Base-by-base conservation (phyloP, 2,888 invertebrate genomes). In the Tanytarsus gracilentus region DNA sequence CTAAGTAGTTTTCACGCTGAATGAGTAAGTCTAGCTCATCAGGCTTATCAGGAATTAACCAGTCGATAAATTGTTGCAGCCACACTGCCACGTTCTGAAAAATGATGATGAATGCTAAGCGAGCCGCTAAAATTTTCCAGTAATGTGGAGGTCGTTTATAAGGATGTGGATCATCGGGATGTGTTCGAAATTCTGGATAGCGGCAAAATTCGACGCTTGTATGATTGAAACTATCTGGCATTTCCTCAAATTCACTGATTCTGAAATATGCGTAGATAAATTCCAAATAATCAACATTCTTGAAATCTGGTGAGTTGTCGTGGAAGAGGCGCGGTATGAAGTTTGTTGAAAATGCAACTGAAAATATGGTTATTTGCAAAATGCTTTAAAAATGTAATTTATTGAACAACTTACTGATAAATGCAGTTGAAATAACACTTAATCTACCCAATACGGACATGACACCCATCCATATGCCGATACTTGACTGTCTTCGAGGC, bases 311-410 rank as follows among this genome's bases (percentile, higher is more conserved):
- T 11, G 60, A 60, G 11, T 23, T 16, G 5, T 63, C 68, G 69
- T 89, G 91, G 23, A 88, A 83, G 63, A 88, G 68, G 66, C 84
- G 81, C 16, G 89, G 89, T 67, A 91, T 86, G 68, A 88, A 84
- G 71, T 88, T 86, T 0, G 88, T 88, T 8, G 90, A 88, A 73
- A 91, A 86, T 36, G 90, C 89, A 67, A 92, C 48, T 49, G 49
- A 49, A 21, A 55, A 27, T 39, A 48, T 1, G 30, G 11, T 40
- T 55, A 44, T 36, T 40, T 53, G 40, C 30, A 39, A 40, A 4
- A 18, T 55, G 27, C n/a, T 26, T 40, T 33, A 3, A 18, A 18
- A 2, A 36, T 23, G 2, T 53, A 2, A 25, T 25, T 6, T 14
- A 21, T 40, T 25, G 21, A 48, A 29, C 3, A 9, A 25, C 49